Base-by-base conservation (phyloP, 2,113 vertebrate species). In the Orycteropus afer region DNA sequence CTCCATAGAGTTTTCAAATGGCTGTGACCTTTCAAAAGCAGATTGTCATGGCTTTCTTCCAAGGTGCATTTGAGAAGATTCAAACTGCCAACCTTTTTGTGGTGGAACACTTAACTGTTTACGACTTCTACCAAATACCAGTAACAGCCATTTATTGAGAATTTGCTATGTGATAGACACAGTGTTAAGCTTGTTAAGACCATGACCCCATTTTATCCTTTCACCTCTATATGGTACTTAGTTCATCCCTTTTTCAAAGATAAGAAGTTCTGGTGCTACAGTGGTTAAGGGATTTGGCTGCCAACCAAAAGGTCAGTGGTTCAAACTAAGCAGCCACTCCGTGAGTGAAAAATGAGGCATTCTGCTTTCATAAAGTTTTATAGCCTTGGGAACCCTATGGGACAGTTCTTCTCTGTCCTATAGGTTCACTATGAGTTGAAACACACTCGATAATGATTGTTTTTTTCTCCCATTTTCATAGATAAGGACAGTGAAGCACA, bases 151-250 rank as follows among this genome's bases (percentile, higher is more conserved):
- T n/a, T 77, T 78, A 20, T 2, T 15, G 89, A 76, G 89, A 51
- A 65, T 59, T 25, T 25, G 25, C 79, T 40, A 7, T 27, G 18
- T 8, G 20, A 12, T 1, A 18, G 82, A 23, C 15, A 17, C 27
- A 29, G 0, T n/a, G 45, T 47, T 49, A 55, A 51, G 25, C 32
- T 22, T 71, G 29, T 49, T 25, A 5, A 18, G 15, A 18, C 42
- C 13, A 1, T 40, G 0, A 6, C 10, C 61, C 40, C 32, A 53
- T 80, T 86, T 53, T 79, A 13, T 42, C 67, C 67, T 67, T 59
- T 47, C 11, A 25, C 14, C 25, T 84, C 40, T 29, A 0, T 5
- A 3, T 29, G 25, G 11, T 78, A 18, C 14, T 25, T 59, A 0
- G 49, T 73, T 89, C 80, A 71, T 53, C 17, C 34, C 65, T 23